These are phyloP conservation scores for Ctenochaetus hawaiiensis DNA, from an alignment of 2,797 vertebrate genomes.

Conservation along the genomic window DNA sequence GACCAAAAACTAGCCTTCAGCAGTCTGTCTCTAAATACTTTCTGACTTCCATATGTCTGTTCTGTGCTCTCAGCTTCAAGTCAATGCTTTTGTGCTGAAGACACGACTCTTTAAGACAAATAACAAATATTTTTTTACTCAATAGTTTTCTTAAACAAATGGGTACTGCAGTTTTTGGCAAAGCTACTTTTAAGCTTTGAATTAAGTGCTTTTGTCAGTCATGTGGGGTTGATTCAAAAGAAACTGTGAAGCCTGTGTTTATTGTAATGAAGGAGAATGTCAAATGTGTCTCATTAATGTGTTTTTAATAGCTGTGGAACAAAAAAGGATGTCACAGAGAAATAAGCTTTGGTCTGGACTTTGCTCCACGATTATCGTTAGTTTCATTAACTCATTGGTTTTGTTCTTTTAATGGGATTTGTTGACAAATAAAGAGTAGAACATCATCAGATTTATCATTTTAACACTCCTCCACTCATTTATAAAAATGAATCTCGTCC, in stretches of 20 bases:
- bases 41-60: background rate
- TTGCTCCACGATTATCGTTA: slow-evolving; percentile 7
- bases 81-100: background rate
- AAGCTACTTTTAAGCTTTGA: background rate
- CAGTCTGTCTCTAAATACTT: background rate
- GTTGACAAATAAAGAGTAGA: background rate
- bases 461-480: slow-evolving; percentile 14
- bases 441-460: background rate
- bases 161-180: background rate
- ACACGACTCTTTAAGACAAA: background rate
- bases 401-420: background rate
- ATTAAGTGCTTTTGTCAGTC: background rate
- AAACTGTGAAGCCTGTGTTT: background rate
- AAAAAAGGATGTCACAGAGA: background rate
- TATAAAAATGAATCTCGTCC: background rate
- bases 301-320: slow-evolving; percentile 18
- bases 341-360: slow-evolving; percentile 4
- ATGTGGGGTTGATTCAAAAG: slow-evolving; percentile 11
- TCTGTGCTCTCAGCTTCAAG: background rate
- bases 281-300: slow-evolving; percentile 10
- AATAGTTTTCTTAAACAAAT: background rate
- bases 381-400: background rate
- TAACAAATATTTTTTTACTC: background rate
- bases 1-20: background rate
- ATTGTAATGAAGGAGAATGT: slow-evolving; percentile 6